phyloP scores from a whole-genome alignment of 2,888 invertebrate species.

The Eristalis intricaria region DNA sequence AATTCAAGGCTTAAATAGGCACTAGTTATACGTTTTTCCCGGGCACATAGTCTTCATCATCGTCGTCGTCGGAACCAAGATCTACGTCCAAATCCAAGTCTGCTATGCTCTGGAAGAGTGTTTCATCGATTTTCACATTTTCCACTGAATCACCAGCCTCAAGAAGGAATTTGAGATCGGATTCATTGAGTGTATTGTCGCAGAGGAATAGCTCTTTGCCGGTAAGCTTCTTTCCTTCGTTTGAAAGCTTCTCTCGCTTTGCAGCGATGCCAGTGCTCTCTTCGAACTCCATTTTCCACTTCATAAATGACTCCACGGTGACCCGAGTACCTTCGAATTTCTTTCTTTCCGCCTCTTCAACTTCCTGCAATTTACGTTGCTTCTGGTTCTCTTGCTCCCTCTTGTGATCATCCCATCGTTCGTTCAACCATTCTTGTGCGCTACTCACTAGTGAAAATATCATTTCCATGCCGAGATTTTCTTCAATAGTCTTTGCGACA shows the following conservation, averaged over 20 bases:
- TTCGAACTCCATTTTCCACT: slow-evolving; percentile 97
- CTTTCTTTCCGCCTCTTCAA: slow-evolving; percentile 96
- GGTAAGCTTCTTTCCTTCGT: slow-evolving; percentile 91
- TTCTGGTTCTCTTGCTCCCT: slow-evolving; percentile 87
- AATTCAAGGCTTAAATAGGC: slow-evolving; percentile 6
- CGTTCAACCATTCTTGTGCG: slow-evolving; percentile 95
- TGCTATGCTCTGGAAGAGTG: slow-evolving; percentile 94
- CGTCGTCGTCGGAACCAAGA: slow-evolving; percentile 84
- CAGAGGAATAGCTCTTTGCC: slow-evolving; percentile 96
- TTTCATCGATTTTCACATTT: slow-evolving; percentile 94
- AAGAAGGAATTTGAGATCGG: slow-evolving; percentile 97
- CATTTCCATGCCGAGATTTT: slow-evolving; percentile 98
- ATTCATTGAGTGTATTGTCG: slow-evolving; percentile 96
- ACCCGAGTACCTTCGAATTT: slow-evolving; percentile 97
- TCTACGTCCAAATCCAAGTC: slow-evolving; percentile 85
- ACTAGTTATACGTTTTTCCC: slow-evolving; percentile 79
- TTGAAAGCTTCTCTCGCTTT: slow-evolving; percentile 87
- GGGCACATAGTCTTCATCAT: slow-evolving; percentile 86
- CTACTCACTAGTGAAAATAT: slow-evolving; percentile 96
- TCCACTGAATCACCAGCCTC: slow-evolving; percentile 85
- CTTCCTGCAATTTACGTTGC: slow-evolving; percentile 86
- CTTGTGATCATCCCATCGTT: slow-evolving; percentile 90
- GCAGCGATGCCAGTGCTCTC: slow-evolving; percentile 90
- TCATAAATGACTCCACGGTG: slow-evolving; percentile 96
- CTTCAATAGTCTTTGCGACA: slow-evolving; percentile 85